Conservation (phyloP, 1,140 invertebrate species). For the Drosophila lacertosa region DNA sequence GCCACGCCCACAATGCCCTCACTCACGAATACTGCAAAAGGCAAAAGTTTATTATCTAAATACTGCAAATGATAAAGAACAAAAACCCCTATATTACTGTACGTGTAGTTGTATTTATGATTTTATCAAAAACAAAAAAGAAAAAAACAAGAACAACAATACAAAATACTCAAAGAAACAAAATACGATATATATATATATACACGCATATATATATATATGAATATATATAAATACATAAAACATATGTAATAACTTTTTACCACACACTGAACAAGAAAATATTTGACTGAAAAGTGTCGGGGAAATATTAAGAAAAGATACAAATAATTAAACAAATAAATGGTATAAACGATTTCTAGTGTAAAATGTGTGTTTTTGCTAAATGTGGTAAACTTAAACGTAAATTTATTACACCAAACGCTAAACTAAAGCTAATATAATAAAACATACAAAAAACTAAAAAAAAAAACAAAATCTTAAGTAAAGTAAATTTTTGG, state of each 20-base stretch:
- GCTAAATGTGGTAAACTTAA: slow-evolving; percentile 81
- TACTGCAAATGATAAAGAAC: slow-evolving; percentile 25
- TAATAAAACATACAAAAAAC: slow-evolving; percentile 13
- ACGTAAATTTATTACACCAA: slow-evolving; percentile 74
- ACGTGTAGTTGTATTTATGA: slow-evolving; percentile 78
- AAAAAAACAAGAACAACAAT: slow-evolving; percentile 43
- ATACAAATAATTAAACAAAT: slow-evolving; percentile 53
- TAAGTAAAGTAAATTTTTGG: slow-evolving; percentile 83
- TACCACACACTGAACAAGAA: slow-evolving; percentile 74
- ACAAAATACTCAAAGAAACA: slow-evolving; percentile 74
- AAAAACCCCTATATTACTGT: slow-evolving; percentile 46
- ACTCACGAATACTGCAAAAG: slow-evolving; percentile 39
- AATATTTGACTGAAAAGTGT: slow-evolving; percentile 81
- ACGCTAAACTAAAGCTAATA: slow-evolving; percentile 56
- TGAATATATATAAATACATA: slow-evolving; percentile 12
- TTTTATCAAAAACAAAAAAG: slow-evolving; percentile 55
- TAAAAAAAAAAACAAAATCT: slow-evolving; percentile 53
- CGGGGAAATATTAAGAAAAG: slow-evolving; percentile 58
- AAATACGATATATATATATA: slow-evolving; percentile 38
- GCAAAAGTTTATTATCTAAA: slow-evolving; percentile 43
- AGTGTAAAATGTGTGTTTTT: slow-evolving; percentile 82
- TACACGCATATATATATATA: slow-evolving; percentile 23
- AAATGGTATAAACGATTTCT: slow-evolving; percentile 75
- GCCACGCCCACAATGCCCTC: slow-evolving; percentile 60
- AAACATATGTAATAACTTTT: slow-evolving; percentile 52